Conservation (phyloP, 2,888 invertebrate species). For the Andrena haemorrhoa region DNA sequence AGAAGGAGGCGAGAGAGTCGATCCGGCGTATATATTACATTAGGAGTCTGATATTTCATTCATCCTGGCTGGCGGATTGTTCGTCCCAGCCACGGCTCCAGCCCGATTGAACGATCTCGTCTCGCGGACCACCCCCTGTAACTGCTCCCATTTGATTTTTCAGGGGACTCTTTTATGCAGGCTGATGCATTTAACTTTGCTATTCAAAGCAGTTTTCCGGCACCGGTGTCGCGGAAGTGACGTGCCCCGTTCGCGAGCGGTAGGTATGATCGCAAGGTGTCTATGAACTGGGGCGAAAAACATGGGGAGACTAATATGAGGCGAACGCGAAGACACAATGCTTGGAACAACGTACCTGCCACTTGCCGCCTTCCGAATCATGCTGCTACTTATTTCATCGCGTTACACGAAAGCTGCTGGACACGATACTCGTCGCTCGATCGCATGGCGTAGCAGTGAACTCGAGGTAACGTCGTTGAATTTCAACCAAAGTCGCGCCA, state of each 20-base stretch:
- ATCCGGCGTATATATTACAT: conserved; percentile 58
- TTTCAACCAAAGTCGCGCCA: conserved; percentile 63
- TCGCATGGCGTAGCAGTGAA: conserved; percentile 42
- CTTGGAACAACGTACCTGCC: no score
- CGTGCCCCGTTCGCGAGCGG: no score
- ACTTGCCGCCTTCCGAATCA: no score
- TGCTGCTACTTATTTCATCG: not conserved
- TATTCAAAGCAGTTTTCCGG: not conserved
- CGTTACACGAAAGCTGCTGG: not conserved
- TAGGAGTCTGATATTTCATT: conserved; percentile 69
- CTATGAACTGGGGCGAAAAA: no score
- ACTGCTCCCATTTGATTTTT: not conserved
- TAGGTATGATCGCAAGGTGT: no score
- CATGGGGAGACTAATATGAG: no score
- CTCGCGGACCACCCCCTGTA: conserved; percentile 14
- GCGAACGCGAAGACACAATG: no score
- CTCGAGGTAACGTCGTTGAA: conserved; percentile 43
- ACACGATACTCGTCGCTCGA: conserved; percentile 14
- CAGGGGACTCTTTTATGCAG: not conserved
- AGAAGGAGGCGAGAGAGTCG: conserved; percentile 32
- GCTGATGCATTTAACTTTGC: not conserved
- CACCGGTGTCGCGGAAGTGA: no score
- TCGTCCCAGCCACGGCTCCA: conserved; percentile 15
- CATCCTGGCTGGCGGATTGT: conserved; percentile 53
- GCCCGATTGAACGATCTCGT: conserved; percentile 46